Base-by-base conservation (phyloP, 2,797 vertebrate genomes). In the Thunnus albacares region DNA sequence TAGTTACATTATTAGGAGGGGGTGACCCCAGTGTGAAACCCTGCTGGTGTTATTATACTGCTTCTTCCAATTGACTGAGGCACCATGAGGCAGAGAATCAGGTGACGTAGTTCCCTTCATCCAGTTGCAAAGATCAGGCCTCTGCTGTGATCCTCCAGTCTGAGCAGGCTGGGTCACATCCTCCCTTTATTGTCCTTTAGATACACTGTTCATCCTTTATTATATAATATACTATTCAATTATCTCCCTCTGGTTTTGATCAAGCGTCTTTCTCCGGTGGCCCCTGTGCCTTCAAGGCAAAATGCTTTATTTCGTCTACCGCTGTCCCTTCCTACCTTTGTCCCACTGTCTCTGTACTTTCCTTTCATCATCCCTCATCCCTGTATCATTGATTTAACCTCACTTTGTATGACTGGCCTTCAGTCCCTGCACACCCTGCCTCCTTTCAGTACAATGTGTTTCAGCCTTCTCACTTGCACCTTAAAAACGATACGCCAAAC, bases 331-430 rank as follows among this genome's bases (percentile, higher is more conserved):
- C 79, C 80, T 79, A 60, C 73, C 77, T 71, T 79, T 38, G 38
- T 38, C 41, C 41, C 13, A 43, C 70, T 69, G 74, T 76, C 78
- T 87, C 59, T 56, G 30, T 18, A 5, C 76, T 53, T 77, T 35
- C 57, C 79, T 88, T 87, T 92, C 82, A 79, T 92, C 90, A 84
- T 90, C 83, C 62, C 69, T 88, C 90, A 88, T 87, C 75, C 77
- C 82, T 63, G 45, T 84, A 86, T 89, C 90, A 89, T 90, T 90
- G 87, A 90, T 92, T 91, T 87, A 89, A 91, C 85, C 86, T 91
- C 89, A 63, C 82, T 90, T 65, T 87, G 78, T 85, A 35, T 56
- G 76, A 72, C 81, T 76, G 81, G 66, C 88, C 87, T 75, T 28
- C 62, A 28, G 67, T 85, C 88, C 84, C 90, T 0, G 20, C 75